Evolutionary conservation across 2,113 vertebrate species (phyloP).

Genomic region (Chrysemys picta): DNA sequence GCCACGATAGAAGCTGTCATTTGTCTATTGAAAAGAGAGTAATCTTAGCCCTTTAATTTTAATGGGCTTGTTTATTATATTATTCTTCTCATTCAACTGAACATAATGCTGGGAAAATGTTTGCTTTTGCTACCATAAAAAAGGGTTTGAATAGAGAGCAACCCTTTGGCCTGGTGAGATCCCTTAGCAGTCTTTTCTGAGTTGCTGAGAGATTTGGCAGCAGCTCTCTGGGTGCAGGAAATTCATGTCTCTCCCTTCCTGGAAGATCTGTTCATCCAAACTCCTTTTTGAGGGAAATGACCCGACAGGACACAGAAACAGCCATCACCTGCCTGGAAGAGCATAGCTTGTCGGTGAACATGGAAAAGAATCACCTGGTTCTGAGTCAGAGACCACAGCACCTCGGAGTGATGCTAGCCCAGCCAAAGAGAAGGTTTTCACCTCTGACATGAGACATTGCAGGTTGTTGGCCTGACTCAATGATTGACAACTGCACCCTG

Average conservation of each 20-base stretch:
- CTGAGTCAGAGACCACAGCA: not conserved
- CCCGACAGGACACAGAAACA: not conserved
- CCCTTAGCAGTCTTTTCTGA: not conserved
- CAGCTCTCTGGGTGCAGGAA: not conserved
- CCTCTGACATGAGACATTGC: not conserved
- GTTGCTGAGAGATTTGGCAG: not conserved
- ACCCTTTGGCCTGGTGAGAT: not conserved
- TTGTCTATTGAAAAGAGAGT: not conserved
- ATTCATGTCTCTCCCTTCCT: not conserved
- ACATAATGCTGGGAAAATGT: not conserved
- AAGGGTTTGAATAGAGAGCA: fast-evolving
- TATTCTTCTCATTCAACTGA: not conserved
- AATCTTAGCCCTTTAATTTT: not conserved
- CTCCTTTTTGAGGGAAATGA: not conserved
- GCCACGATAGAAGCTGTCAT: not conserved
- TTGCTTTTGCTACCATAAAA: not conserved
- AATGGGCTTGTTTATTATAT: fast-evolving
- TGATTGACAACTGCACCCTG: not conserved
- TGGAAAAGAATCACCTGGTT: fast-evolving
- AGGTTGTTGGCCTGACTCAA: not conserved
- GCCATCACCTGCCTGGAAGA: not conserved
- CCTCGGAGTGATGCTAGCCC: not conserved
- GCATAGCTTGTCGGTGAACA: not conserved
- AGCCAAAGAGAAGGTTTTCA: not conserved
- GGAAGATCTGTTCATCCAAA: not conserved